A percentile compares a stretch with the other conserved stretches of the same genome.
phyloP scores from a whole-genome alignment of 2,113 vertebrate genomes.

The Calyptomena viridis region DNA sequence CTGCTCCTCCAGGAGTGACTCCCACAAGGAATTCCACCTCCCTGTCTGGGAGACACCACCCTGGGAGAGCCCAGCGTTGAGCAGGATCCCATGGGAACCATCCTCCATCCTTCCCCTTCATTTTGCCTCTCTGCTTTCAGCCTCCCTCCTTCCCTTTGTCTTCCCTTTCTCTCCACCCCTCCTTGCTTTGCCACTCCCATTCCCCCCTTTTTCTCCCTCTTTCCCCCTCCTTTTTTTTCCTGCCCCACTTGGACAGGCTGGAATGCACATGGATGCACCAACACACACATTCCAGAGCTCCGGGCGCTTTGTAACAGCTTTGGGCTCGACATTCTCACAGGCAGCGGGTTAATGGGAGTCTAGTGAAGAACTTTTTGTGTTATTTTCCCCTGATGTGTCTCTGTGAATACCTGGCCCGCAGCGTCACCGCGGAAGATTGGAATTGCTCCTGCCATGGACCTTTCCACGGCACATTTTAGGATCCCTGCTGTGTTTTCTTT shows the following conservation, averaged over 20 bases:
- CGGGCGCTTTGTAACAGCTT: fast-evolving
- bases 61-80: neutral
- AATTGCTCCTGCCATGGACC: constrained; percentile 66
- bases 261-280: neutral
- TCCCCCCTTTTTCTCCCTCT: neutral
- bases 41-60: neutral
- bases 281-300: neutral
- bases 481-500: constrained; percentile 68
- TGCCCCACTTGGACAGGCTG: neutral
- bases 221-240: too few relatives aligned
- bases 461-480: constrained; percentile 63
- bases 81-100: fast-evolving
- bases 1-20: neutral
- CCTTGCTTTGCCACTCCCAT: neutral
- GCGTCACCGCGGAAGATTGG: constrained; percentile 37
- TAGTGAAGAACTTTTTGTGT: neutral
- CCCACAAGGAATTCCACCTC: neutral
- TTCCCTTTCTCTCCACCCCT: neutral
- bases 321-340: neutral
- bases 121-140: neutral
- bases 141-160: neutral
- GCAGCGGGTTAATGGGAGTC: neutral
- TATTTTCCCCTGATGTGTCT: constrained; percentile 23
- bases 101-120: neutral
- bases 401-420: constrained; percentile 35